Percentiles rank a stretch among this genome's conserved stretches.
Conservation (phyloP, 2,113 vertebrate species). For the Procavia capensis region DNA sequence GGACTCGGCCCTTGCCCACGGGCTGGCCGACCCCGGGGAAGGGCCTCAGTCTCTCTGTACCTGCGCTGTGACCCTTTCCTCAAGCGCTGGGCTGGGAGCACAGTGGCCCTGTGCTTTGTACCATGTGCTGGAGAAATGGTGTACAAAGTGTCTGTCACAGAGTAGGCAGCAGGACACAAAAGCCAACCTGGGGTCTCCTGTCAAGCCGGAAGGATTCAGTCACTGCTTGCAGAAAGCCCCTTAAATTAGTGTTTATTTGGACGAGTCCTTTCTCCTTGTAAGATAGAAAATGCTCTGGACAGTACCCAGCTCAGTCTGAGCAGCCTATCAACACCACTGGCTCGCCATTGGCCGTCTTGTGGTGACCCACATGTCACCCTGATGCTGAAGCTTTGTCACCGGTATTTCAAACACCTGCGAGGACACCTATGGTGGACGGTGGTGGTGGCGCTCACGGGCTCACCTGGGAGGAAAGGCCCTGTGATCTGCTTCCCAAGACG, state of each 20-base stretch:
- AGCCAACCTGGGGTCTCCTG: not conserved
- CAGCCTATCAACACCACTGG: not conserved
- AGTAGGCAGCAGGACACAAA: rapidly evolving
- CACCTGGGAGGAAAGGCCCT: too few relatives aligned
- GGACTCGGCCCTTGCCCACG: rapidly evolving
- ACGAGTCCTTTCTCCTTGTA: rapidly evolving
- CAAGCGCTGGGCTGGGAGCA: too few relatives aligned
- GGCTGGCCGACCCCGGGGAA: too few relatives aligned
- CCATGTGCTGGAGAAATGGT: not conserved
- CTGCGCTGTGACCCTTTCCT: not conserved
- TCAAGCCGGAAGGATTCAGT: too few relatives aligned
- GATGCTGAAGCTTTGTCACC: too few relatives aligned
- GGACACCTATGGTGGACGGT: too few relatives aligned
- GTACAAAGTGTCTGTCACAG: rapidly evolving
- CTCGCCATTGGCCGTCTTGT: too few relatives aligned
- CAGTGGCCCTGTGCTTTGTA: not conserved
- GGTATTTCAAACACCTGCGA: too few relatives aligned
- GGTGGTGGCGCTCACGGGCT: too few relatives aligned
- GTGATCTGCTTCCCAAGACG: too few relatives aligned
- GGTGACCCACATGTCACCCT: too few relatives aligned
- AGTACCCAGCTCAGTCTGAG: not conserved
- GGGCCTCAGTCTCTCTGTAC: rapidly evolving
- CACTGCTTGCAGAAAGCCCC: not conserved
- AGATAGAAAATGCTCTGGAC: not conserved
- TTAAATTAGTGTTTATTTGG: not conserved